Evolutionary conservation across 2,113 vertebrate genomes (phyloP), one percentile per base, ranked within the genome.

Genomic region (Hippocampus zosterae): DNA sequence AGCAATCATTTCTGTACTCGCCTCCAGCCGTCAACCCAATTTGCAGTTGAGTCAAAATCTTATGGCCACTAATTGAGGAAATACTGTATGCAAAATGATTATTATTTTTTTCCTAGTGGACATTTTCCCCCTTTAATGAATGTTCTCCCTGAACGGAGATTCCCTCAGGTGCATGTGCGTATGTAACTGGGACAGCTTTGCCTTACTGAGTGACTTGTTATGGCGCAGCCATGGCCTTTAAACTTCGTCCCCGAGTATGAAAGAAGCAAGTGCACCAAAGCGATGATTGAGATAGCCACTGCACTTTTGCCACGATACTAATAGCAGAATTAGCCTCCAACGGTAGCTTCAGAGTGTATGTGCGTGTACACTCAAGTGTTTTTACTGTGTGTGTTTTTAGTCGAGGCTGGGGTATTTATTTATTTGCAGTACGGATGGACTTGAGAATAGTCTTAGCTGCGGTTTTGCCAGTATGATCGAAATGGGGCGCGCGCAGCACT

Each of bases 341-440:
- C 42, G 8, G 63, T 19, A 27, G 63, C 63, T 65, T 46, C 63
- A 68, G 41, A 37, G 60, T 62, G 42, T 67, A 29, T 69, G 40
- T 27, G 55, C 61, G 50, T 67, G 65, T 33, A 15, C 37, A 52
- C 25, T 67, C 33, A 33, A 63, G 37, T 63, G 63, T 46, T 46
- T 18, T 18, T 42, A 64, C 56, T 27, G 25, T 81, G 23, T 74
- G 55, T 79, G 33, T 46, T 37, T 62, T 46, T 79, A 67, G 80
- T 72, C 56, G 69, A 72, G 86, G 74, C 66, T 67, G 75, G 81
- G 86, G 69, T 91, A 87, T 91, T 92, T 92, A 92, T 92, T 90
- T 79, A 78, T 71, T 70, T 84, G 64, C 72, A 77, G 56, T 79
- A 27, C 57, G 9, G 27, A 13, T 52, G 40, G 19, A 68, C 59